Evolutionary conservation across 2,113 vertebrate genomes (phyloP).

Genomic region (Alosa alosa): DNA sequence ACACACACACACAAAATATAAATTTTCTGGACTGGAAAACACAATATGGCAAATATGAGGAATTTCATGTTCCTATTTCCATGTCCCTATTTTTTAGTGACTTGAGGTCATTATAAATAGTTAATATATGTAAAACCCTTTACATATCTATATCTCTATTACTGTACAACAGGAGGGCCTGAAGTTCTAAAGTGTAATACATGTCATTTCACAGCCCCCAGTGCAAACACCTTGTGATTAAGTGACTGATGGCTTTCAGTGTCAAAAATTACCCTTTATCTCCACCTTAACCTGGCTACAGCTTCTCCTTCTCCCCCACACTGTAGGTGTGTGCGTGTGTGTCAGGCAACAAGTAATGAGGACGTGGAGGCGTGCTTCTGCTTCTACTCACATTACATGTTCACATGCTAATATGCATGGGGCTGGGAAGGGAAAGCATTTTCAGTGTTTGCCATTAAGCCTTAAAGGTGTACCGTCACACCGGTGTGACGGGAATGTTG

Average conservation of each 20-base stretch:
- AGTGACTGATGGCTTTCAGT: neutral
- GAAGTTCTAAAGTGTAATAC: neutral
- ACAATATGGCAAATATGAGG: no score
- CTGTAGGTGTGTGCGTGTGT: neutral
- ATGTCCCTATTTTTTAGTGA: neutral
- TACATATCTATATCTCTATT: no score
- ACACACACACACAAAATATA: no score
- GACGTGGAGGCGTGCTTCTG: neutral
- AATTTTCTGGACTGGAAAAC: no score
- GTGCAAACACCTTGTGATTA: neutral
- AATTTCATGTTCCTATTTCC: no score
- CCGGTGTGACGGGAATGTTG: no score
- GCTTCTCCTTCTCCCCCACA: neutral
- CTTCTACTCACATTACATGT: slow-evolving; percentile 31
- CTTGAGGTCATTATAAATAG: no score
- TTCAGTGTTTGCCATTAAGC: slow-evolving; percentile 51
- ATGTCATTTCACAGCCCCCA: neutral
- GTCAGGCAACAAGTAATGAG: neutral
- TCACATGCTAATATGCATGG: slow-evolving; percentile 43
- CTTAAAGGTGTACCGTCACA: no score
- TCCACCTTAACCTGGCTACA: slow-evolving; percentile 30
- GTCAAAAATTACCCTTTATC: slow-evolving; percentile 1
- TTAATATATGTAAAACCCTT: no score
- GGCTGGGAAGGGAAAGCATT: slow-evolving; percentile 43
- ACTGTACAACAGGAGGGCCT: neutral